phyloP scores from a whole-genome alignment of 1,140 invertebrate genomes.

The Panagrolaimus sp. region DNA sequence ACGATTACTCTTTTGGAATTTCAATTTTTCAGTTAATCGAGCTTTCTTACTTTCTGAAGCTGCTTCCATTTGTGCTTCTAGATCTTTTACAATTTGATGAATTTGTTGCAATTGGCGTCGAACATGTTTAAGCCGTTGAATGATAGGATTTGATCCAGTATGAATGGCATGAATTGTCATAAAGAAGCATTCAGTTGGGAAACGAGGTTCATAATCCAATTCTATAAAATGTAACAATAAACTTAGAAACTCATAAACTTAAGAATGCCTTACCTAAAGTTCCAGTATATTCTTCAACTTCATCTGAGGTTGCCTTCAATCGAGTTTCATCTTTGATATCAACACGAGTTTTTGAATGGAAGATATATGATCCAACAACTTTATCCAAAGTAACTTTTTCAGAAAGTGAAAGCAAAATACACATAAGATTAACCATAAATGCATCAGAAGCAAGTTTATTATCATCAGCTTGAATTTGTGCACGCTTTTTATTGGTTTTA shows the following conservation, averaged over 20 bases:
- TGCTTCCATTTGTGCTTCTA: conserved; percentile 65
- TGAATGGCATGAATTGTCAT: conserved; percentile 87
- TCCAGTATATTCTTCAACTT: conserved; percentile 72
- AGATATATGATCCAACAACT: conserved; percentile 79
- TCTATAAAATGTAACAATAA: too few species aligned
- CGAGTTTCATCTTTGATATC: conserved; percentile 77
- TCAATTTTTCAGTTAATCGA: conserved; percentile 25
- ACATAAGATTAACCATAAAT: conserved; percentile 85
- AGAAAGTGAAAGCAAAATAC: conserved; percentile 78
- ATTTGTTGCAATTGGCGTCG: conserved; percentile 76
- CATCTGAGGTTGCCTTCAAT: conserved; percentile 73
- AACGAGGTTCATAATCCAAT: conserved; percentile 71
- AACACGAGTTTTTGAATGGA: conserved; percentile 73
- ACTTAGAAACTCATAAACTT: too few species aligned
- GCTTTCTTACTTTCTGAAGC: conserved; percentile 63
- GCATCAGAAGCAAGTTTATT: conserved; percentile 79
- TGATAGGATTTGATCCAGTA: conserved; percentile 76
- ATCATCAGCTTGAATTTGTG: conserved; percentile 79
- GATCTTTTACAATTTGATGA: conserved; percentile 82
- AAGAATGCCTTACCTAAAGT: conserved; percentile 65
- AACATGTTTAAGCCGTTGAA: conserved; percentile 78
- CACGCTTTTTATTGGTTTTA: conserved; percentile 75
- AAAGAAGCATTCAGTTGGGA: conserved; percentile 93
- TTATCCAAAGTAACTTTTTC: conserved; percentile 69
- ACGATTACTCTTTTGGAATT: conserved; percentile 24